Base-by-base conservation (phyloP, 2,113 vertebrate genomes). In the Catharus fuscescens region DNA sequence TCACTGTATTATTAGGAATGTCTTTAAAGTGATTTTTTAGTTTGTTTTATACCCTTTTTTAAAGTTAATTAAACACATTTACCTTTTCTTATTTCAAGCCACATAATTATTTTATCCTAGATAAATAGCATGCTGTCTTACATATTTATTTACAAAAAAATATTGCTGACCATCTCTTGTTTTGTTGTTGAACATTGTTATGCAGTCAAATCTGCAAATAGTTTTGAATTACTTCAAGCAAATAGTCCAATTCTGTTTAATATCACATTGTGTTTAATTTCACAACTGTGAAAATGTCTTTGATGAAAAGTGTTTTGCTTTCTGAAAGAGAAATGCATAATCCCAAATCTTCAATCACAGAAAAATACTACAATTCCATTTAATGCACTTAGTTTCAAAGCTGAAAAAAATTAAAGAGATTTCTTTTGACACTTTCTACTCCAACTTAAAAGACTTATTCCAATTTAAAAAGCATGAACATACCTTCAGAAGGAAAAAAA, bases 361-460 rank as follows among this genome's bases (percentile, higher is more conserved):
- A 77, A 95, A 77, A 91, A 88, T 23, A 26, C 38, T 36, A 31
- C 50, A 86, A 74, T 62, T 88, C 52, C 53, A 72, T 81, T 91
- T 82, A 92, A 83, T 72, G 18, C 18, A 64, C 48, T 88, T 94
- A 62, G 29, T 89, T 92, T 95, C 76, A 95, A 84, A 91, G 69
- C n/a, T 74, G 34, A 79, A 89, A 77, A 85, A 85, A 83, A 72
- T 53, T 26, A 92, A 32, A 80, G 13, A 60, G 18, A 65, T 81
- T 92, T 14, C 10, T 96, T 93, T 95, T 5, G 14, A 69, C 56
- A 88, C 34, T 17, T 86, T 89, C 44, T 88, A 34, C 91, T 92
- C 36, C 71, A 57, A 85, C 59, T 84, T 96, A 69, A 83, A 90
- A 93, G 64, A 38, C n/a, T 65, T 86, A 80, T 42, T 74, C 36